Percentiles rank a stretch among this genome's conserved stretches.
Evolutionary conservation across 2,797 vertebrate species (phyloP).

Genomic region (Rhinella marina): DNA sequence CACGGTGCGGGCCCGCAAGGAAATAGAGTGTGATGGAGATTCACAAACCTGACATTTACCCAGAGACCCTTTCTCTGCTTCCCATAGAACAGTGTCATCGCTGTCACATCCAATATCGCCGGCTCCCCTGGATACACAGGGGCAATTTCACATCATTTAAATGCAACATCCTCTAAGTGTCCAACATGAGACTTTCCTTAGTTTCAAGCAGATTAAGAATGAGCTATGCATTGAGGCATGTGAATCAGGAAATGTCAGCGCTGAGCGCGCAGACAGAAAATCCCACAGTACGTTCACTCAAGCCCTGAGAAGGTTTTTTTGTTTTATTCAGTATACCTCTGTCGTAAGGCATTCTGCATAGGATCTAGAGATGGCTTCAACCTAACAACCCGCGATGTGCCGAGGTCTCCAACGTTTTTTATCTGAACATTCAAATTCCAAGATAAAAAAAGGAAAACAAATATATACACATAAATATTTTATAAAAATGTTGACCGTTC

Average conservation of each 20-base stretch:
- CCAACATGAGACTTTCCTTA: constrained; percentile 54
- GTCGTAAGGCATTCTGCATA: constrained; percentile 10
- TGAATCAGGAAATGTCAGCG: constrained; percentile 48
- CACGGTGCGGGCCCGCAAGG: background rate
- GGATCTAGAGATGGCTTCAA: background rate
- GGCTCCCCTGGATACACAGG: rapidly evolving
- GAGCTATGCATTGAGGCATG: constrained; percentile 56
- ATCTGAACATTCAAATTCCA: background rate
- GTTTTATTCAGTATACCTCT: constrained; percentile 16
- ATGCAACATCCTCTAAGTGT: constrained; percentile 53
- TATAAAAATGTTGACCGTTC: too few relatives aligned
- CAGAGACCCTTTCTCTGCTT: constrained; percentile 43
- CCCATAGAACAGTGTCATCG: background rate
- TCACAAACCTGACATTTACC: constrained; percentile 32
- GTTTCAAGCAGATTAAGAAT: constrained; percentile 58
- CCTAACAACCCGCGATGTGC: background rate
- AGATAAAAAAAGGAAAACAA: background rate
- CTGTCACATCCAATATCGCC: constrained; percentile 46
- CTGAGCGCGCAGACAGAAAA: constrained; percentile 61
- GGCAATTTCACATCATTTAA: constrained; percentile 33
- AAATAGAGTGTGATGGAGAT: constrained; percentile 29
- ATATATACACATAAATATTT: too few relatives aligned
- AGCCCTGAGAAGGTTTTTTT: constrained; percentile 9
- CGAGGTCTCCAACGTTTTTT: background rate
- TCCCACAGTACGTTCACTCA: constrained; percentile 52